Base-by-base conservation (phyloP, 2,113 vertebrate species). In the Cacatua alba region DNA sequence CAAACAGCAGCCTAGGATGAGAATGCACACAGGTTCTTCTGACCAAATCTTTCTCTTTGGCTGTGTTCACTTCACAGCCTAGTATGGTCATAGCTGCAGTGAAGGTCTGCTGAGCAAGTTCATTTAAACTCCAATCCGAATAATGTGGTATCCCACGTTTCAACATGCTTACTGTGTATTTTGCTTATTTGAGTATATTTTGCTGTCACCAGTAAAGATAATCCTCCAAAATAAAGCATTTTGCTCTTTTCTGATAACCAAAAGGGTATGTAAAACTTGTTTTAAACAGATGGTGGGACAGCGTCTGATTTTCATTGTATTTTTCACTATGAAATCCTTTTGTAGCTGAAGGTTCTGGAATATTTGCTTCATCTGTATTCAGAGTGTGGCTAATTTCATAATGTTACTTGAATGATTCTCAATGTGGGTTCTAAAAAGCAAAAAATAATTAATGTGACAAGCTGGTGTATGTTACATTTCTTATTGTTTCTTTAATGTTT, bases 391-490 rank as follows among this genome's bases (percentile, higher is more conserved):
- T 95, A 82, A 67, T 82, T 85, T 86, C 17, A 1, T 72, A 20
- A 77, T 76, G 64, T 48, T 83, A 69, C 25, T 92, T n/a, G 64
- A 81, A 20, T 80, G 52, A 65, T 87, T 95, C 52, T 95, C 85
- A 52, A 46, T 46, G 11, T 43, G 18, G n/a, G 5, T 17, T 92
- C 89, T 65, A 46, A 69, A 82, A 68, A 91, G 39, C 23, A 72
- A 91, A 82, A 85, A 64, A 9, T 91, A 81, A 85, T 91, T 52
- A 19, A 57, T 39, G 75, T 93, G 82, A 90, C 85, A 91, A 94
- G 46, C 49, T 91, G 52, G 37, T 3, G 4, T 93, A 59, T 95
- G 28, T 74, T 88, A 67, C 10, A 13, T 82, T 31, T 35, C 46
- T 67, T 79, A 39, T 3, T 94, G n/a, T 63, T 96, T 88, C 70